Conservation (phyloP, 2,888 invertebrate species). For the Diarsia brunnea region DNA sequence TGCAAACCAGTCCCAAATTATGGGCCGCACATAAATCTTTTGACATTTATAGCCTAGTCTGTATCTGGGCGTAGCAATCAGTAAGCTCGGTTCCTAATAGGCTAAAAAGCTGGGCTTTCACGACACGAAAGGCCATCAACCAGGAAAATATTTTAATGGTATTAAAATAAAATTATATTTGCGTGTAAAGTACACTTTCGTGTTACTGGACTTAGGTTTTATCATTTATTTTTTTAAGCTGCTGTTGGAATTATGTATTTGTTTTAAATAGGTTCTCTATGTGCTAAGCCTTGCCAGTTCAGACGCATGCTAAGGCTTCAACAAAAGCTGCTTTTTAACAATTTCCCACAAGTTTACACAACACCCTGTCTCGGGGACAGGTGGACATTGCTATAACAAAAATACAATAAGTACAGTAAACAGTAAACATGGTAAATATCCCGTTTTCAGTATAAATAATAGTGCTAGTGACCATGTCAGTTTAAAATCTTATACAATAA, state of each 20-base stretch:
- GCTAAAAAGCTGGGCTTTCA: slow-evolving; percentile 9
- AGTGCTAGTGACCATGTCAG: too few species aligned
- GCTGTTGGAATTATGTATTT: not conserved
- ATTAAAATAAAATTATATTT: slow-evolving; percentile 15
- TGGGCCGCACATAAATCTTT: slow-evolving; percentile 18
- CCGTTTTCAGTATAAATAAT: too few species aligned
- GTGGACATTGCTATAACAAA: too few species aligned
- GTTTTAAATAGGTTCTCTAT: not conserved
- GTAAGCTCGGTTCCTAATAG: slow-evolving; percentile 9
- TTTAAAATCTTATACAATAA: too few species aligned
- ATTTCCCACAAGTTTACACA: not conserved
- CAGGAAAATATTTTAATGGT: slow-evolving; percentile 10
- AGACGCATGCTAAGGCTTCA: slow-evolving; percentile 7
- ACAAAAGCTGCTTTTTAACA: slow-evolving; percentile 6
- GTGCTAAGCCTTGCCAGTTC: not conserved
- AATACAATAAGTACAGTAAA: not conserved
- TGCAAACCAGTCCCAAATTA: not conserved
- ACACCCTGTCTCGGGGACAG: too few species aligned
- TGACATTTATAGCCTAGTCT: slow-evolving; percentile 27
- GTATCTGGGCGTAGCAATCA: slow-evolving; percentile 34
- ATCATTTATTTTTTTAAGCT: slow-evolving; percentile 9
- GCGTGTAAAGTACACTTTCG: slow-evolving; percentile 44
- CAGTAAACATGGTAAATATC: too few species aligned
- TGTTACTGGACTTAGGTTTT: slow-evolving; percentile 12
- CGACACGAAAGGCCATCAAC: slow-evolving; percentile 34